Conservation (phyloP, 2,113 vertebrate genomes). For the Xenus cinereus region DNA sequence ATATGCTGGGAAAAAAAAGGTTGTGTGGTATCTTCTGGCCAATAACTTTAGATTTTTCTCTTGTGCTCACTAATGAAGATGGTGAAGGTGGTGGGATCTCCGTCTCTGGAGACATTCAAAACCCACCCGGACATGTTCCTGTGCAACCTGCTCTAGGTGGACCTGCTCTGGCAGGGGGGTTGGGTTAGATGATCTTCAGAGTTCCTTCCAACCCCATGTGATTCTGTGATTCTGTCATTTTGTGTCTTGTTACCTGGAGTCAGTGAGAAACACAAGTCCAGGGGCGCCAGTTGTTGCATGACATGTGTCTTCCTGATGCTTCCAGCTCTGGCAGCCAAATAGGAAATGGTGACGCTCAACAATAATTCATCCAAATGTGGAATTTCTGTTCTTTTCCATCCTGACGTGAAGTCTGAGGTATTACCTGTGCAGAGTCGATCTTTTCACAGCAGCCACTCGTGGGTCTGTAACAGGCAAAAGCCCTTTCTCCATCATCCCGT, state of each 20-base stretch:
- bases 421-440: not conserved
- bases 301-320: not conserved
- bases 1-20: not conserved
- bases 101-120: too few relatives aligned
- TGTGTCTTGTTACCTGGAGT: too few relatives aligned
- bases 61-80: not conserved
- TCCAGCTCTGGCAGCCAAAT: not conserved
- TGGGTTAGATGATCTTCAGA: too few relatives aligned
- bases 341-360: not conserved
- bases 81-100: too few relatives aligned
- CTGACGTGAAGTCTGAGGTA: not conserved
- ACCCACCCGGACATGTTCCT: too few relatives aligned
- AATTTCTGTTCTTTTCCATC: not conserved
- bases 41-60: not conserved
- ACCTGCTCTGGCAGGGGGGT: too few relatives aligned
- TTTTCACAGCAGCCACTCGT: not conserved
- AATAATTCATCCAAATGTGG: not conserved
- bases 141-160: too few relatives aligned
- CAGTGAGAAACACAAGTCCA: fast-evolving
- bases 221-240: too few relatives aligned
- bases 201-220: too few relatives aligned
- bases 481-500: not conserved
- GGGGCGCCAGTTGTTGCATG: fast-evolving
- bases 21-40: not conserved
- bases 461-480: not conserved